Percentiles rank a stretch among this genome's conserved stretches.
Conservation (phyloP, 1,140 invertebrate species). For the Anastatus disparis region DNA sequence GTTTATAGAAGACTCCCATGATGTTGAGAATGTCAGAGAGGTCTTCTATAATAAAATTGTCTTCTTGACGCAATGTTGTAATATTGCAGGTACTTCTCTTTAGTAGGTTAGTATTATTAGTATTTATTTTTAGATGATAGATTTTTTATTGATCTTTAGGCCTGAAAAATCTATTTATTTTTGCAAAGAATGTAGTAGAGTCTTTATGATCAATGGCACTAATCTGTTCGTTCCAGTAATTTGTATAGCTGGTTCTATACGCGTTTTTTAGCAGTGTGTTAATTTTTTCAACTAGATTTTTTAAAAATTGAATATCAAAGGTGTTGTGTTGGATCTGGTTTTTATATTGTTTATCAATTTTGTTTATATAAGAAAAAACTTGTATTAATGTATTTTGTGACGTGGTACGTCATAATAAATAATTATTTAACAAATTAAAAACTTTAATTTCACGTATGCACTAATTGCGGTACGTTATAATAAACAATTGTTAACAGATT, state of each 20-base stretch:
- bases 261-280: neutral
- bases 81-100: neutral
- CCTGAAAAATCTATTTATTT: constrained; percentile 13
- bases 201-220: neutral
- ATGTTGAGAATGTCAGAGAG: neutral
- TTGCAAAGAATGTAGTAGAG: neutral
- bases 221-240: neutral
- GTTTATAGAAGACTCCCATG: constrained; percentile 3
- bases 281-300: neutral
- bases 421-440: too few species aligned
- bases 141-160: neutral
- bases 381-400: constrained; percentile 13
- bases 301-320: neutral
- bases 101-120: neutral
- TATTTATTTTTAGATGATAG: neutral
- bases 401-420: too few species aligned
- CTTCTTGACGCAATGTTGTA: neutral
- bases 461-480: too few species aligned
- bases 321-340: neutral
- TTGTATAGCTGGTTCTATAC: neutral
- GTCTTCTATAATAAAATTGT: neutral
- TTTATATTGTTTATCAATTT: neutral
- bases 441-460: too few species aligned
- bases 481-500: too few species aligned
- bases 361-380: neutral